These are phyloP conservation scores for Anguilla megastoma DNA, from an alignment of 2,797 vertebrate genomes.

Conservation along the genomic window DNA sequence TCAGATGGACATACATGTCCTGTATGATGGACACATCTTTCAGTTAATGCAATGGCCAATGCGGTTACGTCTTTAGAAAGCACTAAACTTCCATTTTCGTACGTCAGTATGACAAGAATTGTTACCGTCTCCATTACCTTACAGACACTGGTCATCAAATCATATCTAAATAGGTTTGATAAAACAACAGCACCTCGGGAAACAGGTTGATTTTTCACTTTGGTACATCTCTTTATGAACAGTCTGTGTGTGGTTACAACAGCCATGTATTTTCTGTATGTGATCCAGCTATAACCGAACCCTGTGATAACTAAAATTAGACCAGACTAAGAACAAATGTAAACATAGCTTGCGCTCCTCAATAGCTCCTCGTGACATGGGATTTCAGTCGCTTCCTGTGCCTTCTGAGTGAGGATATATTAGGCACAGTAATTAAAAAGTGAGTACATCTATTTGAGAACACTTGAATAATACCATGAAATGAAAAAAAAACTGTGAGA, in stretches of 20 bases:
- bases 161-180: not conserved
- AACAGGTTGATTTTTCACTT: not conserved
- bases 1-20: not conserved
- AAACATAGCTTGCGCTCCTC: not conserved
- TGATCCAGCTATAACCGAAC: not conserved
- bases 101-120: not conserved
- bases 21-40: not conserved
- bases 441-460: not conserved
- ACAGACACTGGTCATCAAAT: not conserved
- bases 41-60: not conserved
- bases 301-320: not conserved
- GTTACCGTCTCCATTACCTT: not conserved
- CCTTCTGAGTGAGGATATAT: not conserved
- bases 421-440: not conserved
- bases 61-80: not conserved
- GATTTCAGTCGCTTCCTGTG: not conserved
- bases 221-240: not conserved
- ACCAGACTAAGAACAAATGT: not conserved
- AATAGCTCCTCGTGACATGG: not conserved
- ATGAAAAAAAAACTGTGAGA: conserved; percentile 28
- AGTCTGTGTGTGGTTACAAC: not conserved
- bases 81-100: not conserved
- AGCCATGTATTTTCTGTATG: not conserved
- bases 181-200: not conserved
- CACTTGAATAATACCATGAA: not conserved